phyloP scores from a whole-genome alignment of 35 echinoderm and acorn worm species.

The Lytechinus variegatus region DNA sequence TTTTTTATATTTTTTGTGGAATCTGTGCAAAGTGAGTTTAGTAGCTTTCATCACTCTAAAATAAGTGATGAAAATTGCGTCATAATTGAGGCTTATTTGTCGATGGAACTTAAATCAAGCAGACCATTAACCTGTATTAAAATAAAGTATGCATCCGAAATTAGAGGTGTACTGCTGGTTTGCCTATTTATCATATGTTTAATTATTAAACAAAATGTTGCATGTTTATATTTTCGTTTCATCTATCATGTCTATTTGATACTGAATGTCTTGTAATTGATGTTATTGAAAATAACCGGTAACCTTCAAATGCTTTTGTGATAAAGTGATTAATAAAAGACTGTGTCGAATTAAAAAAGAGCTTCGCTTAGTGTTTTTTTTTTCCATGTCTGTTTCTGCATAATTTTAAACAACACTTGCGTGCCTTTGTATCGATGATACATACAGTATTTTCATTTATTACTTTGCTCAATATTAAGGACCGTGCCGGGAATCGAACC shows the following conservation, averaged over 20 bases:
- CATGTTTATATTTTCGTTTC: background rate
- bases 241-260: background rate
- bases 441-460: no score
- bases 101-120: background rate
- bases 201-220: background rate
- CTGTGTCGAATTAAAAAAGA: background rate
- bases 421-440: no score
- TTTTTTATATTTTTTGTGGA: background rate
- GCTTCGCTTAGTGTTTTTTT: background rate
- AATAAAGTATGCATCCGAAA: background rate
- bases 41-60: no score
- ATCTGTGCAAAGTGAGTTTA: no score
- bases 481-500: no score
- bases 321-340: slow-evolving; percentile 21
- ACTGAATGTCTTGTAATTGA: background rate
- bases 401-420: no score
- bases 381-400: background rate
- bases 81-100: no score
- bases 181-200: background rate
- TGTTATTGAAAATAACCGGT: slow-evolving; percentile 19
- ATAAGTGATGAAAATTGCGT: no score
- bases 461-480: no score
- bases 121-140: background rate
- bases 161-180: background rate
- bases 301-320: background rate